Evolutionary conservation across 2,888 invertebrate species (phyloP).

Genomic region (Gordius sp.): DNA sequence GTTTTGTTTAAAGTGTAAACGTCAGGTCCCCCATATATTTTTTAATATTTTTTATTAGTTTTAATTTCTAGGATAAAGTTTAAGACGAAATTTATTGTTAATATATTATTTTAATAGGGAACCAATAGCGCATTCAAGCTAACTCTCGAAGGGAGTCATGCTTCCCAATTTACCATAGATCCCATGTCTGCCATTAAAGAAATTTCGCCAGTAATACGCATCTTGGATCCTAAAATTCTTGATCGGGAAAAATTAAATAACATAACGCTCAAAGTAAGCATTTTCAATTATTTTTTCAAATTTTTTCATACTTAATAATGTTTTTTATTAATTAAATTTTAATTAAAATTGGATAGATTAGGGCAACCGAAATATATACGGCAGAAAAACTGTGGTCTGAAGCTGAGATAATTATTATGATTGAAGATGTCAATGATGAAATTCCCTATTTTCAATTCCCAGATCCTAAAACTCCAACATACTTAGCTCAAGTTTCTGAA

Average conservation of each 20-base stretch:
- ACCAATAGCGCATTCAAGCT: constrained; percentile 2
- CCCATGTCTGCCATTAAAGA: neutral
- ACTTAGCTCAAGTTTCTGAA: constrained; percentile 1
- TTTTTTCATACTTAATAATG: neutral
- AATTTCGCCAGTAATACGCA: neutral
- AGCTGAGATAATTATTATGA: neutral
- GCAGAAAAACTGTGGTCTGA: neutral
- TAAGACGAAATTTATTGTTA: too few species aligned
- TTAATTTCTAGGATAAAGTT: too few species aligned
- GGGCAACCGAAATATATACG: constrained; percentile 8
- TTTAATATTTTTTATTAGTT: too few species aligned
- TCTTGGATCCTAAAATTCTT: neutral
- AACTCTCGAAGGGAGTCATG: neutral
- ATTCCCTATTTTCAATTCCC: neutral
- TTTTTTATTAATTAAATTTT: neutral
- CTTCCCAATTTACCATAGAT: neutral
- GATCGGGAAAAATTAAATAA: neutral
- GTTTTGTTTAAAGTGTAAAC: too few species aligned
- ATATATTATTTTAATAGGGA: neutral
- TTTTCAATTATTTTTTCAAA: too few species aligned
- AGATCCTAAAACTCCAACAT: neutral
- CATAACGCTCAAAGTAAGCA: neutral
- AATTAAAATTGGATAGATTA: neutral
- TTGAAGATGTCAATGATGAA: constrained; percentile 5
- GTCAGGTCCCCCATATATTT: too few species aligned